Evolutionary conservation across 2,888 invertebrate species (phyloP).

Genomic region (Brenthis daphne): DNA sequence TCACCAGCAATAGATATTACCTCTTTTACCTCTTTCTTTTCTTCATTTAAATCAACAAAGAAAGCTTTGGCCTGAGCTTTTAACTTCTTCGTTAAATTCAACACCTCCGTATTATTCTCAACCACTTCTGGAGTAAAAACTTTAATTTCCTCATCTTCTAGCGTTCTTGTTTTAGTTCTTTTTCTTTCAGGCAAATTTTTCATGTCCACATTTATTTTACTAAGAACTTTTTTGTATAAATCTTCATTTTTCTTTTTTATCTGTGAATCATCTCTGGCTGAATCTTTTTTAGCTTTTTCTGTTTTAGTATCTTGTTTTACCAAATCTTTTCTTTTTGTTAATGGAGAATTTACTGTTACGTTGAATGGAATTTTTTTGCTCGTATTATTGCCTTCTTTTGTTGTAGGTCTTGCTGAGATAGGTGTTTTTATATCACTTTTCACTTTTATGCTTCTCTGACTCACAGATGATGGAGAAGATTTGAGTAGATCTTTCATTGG

Average conservation of each 20-base stretch:
- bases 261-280: conserved; percentile 34
- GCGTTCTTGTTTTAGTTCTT: conserved; percentile 68
- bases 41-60: conserved; percentile 62
- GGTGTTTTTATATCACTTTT: conserved; percentile 19
- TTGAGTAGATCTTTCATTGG: conserved; percentile 64
- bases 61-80: conserved; percentile 69
- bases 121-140: conserved; percentile 57
- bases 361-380: conserved; percentile 52
- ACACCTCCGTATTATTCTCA: conserved; percentile 68
- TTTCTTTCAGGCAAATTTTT: conserved; percentile 48
- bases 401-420: conserved; percentile 38
- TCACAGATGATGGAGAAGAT: conserved; percentile 59
- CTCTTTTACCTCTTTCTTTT: conserved; percentile 45
- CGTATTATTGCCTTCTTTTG: conserved; percentile 41
- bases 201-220: background rate
- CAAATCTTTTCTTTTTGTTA: conserved; percentile 50
- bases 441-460: conserved; percentile 37
- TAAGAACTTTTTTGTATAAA: conserved; percentile 28
- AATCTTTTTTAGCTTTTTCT: conserved; percentile 24
- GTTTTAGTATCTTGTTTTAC: conserved; percentile 34
- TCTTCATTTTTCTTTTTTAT: background rate
- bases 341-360: conserved; percentile 67
- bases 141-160: conserved; percentile 71
- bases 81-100: conserved; percentile 57
- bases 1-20: background rate